Conservation (phyloP, 1,140 invertebrate species). For the Proctacanthus coquilletti region DNA sequence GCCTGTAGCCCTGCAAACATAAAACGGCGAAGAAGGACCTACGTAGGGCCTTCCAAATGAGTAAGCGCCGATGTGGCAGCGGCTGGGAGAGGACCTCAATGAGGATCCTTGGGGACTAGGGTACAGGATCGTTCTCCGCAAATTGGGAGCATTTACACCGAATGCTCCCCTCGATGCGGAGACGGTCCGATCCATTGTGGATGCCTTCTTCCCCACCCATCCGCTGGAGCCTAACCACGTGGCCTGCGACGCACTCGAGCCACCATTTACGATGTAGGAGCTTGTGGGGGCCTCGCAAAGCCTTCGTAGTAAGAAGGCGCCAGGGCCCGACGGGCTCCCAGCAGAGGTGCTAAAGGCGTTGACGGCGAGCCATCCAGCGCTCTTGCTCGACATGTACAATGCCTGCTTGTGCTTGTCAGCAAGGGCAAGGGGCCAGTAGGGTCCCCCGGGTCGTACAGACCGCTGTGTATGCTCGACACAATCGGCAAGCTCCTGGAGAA, state of each 20-base stretch:
- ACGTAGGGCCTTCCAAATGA: constrained; percentile 6
- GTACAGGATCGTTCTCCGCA: constrained; percentile 10
- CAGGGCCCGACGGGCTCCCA: constrained; percentile 13
- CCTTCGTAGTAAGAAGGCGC: constrained; percentile 10
- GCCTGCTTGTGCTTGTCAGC: too few relatives aligned
- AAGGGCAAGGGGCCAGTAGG: too few relatives aligned
- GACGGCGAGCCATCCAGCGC: too few relatives aligned
- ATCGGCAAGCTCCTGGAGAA: too few relatives aligned
- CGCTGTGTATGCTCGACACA: too few relatives aligned
- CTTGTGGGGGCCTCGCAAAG: constrained; percentile 5
- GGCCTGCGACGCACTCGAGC: not conserved
- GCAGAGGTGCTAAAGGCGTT: constrained; percentile 11
- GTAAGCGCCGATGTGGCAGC: constrained; percentile 7
- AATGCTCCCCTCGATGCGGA: not conserved
- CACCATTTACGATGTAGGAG: constrained; percentile 10
- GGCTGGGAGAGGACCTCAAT: constrained; percentile 9
- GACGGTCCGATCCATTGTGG: not conserved
- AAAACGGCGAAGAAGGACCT: constrained; percentile 6
- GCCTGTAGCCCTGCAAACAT: constrained; percentile 3
- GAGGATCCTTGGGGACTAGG: constrained; percentile 11
- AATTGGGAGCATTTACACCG: not conserved
- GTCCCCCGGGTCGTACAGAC: too few relatives aligned
- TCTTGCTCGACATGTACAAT: too few relatives aligned
- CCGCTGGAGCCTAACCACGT: not conserved
- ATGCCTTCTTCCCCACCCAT: constrained; percentile 3